Evolutionary conservation across 2,888 invertebrate genomes (phyloP), one percentile per base, ranked within the genome.

Genomic region (Sarcophaga rosellei): DNA sequence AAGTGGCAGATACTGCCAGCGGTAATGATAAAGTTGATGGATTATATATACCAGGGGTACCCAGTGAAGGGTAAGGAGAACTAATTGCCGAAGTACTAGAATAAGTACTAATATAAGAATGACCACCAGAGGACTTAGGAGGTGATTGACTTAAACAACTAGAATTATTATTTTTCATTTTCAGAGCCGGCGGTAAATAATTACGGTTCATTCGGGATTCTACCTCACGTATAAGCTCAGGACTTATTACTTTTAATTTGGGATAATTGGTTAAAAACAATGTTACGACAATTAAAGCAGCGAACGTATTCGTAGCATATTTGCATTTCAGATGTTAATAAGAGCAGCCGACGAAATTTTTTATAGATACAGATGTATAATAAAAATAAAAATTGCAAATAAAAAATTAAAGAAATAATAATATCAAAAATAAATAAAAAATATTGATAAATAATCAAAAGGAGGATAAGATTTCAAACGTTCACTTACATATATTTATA

Each of bases 201-300:
- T 96, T 96, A 89, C 96, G 94, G 92, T 96, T 96, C 97, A 97
- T 97, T 92, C 97, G 95, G 90, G 96, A 96, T 94, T 97, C 97
- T 89, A 97, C 97, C 92, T 97, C 97, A 95, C 96, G 96, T 89
- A 97, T 96, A 93, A 97, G 94, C 93, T 97, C 97, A 88, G 97
- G 97, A 93, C 97, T 97, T 94, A 97, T 97, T 91, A 97, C 97
- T 97, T 95, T 66, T 21, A 78, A 81, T 76, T 35, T 68, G 21
- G 15, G 57, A 44, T 81, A 78, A 74, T 35, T 53, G 53, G 59
- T n/a, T 12, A 70, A 72, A 61, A 45, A 20, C 63, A 69, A 53
- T 53, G 17, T 53, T 53, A 68, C 17, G 12, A 25, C 21, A 75
- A 75, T 12, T 15, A 17, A 74, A 47, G 45, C 63, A 12, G 59